Evolutionary conservation across 2,797 vertebrate species (phyloP).

Genomic region (Halcyon leucocephala): DNA sequence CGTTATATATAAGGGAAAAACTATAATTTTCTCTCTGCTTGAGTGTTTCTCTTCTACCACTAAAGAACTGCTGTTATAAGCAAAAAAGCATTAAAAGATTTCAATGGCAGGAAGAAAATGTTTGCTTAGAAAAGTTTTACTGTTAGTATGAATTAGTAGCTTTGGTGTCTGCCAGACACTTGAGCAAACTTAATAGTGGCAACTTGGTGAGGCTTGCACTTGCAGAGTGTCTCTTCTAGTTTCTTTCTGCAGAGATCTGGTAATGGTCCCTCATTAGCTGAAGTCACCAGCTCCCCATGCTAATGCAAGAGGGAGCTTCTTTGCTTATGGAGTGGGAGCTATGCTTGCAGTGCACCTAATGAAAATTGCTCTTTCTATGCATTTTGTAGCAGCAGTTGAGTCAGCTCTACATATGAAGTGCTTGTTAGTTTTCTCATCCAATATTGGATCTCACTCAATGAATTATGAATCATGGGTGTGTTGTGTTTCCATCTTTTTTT

Average conservation of each 20-base stretch:
- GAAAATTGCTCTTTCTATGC: not conserved
- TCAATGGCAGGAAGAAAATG: not conserved
- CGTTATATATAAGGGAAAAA: not conserved
- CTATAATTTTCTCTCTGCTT: not conserved
- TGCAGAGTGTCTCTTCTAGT: not conserved
- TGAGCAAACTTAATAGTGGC: not conserved
- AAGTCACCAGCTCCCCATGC: not conserved
- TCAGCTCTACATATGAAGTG: not conserved
- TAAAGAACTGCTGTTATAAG: not conserved
- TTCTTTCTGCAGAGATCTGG: not conserved
- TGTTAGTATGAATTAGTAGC: not conserved
- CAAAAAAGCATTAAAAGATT: not conserved
- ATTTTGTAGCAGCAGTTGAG: not conserved
- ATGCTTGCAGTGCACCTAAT: not conserved
- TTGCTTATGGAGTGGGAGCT: not conserved
- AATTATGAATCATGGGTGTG: constrained; percentile 29
- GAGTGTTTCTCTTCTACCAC: not conserved
- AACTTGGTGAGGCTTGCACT: not conserved
- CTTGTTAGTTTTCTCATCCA: not conserved
- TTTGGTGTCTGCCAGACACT: not conserved
- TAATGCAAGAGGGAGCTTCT: not conserved
- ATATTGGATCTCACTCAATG: not conserved
- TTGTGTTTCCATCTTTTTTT: constrained; percentile 17
- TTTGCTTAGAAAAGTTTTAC: not conserved
- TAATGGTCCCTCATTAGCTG: not conserved